Evolutionary conservation across 2,113 vertebrate genomes (phyloP), one percentile per base, ranked within the genome.

Genomic region (Corythornis vintsioides): DNA sequence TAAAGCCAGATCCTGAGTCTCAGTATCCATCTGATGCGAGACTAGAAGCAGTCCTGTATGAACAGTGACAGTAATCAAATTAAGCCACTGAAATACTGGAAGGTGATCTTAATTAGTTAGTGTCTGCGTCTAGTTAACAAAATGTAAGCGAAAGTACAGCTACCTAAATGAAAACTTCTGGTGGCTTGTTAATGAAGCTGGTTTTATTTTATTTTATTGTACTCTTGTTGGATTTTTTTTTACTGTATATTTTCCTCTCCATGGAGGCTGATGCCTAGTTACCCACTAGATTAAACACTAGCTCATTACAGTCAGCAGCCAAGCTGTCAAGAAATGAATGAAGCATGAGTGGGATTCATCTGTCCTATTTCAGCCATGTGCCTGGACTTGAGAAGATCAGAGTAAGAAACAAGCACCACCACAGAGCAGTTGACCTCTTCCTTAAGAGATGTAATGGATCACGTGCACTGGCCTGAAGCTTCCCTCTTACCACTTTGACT

Each of bases 51-150:
- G 31, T 71, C 53, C 80, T 94, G 17, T 13, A 4, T 90, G 45
- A 94, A 69, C 55, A 83, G 11, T 78, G 61, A 31, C 25, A 71
- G 14, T 72, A 65, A 94, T 93, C 72, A 82, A 69, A 93, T 84
- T 72, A 89, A 90, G 25, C 48, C 42, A 57, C 82, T 86, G 40
- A 81, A 94, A 38, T 40, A 78, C 42, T 57, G 48, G 24, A 91
- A 94, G 29, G 15, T 73, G 70, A 45, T 75, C 45, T 88, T 88
- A 90, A 69, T 86, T 86, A 86, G 48, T 26, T 65, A 77, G 38
- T 0, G 2, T 69, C 60, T 79, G n/a, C 42, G 60, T 79, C 83
- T 64, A 55, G 26, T 90, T 84, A 90, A 45, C 16, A 86, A 86
- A 94, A 65, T 69, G 5, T 52, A 67, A 43, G 52, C 48, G 40